phyloP scores from a whole-genome alignment of 1,140 invertebrate species.

The Tribolium castaneum region DNA sequence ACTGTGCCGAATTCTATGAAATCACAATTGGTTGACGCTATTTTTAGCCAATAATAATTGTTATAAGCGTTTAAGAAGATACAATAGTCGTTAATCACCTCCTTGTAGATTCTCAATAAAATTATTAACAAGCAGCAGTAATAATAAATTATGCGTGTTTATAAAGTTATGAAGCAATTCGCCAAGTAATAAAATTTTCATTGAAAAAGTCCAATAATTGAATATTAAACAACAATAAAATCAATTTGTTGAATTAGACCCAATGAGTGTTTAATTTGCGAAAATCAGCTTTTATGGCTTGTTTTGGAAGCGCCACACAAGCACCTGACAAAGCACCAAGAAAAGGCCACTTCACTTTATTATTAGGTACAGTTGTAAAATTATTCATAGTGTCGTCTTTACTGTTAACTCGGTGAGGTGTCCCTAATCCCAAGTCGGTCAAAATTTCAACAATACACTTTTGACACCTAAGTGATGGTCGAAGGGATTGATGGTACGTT shows the following conservation, averaged over 20 bases:
- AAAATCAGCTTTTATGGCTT: neutral
- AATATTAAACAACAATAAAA: neutral
- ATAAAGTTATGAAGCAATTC: neutral
- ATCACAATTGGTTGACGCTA: neutral
- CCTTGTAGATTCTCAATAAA: neutral
- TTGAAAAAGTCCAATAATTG: neutral
- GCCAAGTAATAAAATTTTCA: neutral
- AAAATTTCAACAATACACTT: neutral
- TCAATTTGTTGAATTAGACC: neutral
- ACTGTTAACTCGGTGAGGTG: neutral
- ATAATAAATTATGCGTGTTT: neutral
- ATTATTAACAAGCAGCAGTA: neutral
- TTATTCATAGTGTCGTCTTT: slow-evolving; percentile 1
- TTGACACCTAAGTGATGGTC: neutral
- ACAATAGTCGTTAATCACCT: neutral
- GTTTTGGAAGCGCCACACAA: neutral
- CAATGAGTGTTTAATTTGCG: neutral
- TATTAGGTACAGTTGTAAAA: slow-evolving; percentile 5
- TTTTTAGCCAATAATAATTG: neutral
- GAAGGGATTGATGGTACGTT: neutral
- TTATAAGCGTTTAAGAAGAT: neutral
- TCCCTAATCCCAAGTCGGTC: neutral
- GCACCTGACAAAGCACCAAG: neutral
- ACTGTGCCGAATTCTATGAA: neutral
- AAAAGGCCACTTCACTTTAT: slow-evolving; percentile 6